phyloP scores from a whole-genome alignment of 2,113 vertebrate species.

The Gymnobelideus leadbeateri region DNA sequence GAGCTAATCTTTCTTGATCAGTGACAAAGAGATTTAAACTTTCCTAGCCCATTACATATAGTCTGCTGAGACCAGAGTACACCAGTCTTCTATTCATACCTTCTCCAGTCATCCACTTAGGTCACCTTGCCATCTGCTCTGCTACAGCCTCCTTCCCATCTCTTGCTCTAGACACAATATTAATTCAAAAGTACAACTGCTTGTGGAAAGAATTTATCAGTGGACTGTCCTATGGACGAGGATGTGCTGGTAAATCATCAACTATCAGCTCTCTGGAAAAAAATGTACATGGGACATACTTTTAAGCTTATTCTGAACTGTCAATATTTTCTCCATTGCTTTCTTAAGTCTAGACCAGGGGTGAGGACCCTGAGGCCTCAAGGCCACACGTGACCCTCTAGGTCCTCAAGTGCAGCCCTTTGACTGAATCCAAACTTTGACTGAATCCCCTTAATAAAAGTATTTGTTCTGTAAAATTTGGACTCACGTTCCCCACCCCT shows the following conservation, averaged over 20 bases:
- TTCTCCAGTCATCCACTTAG: neutral
- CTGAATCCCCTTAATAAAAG: too few species aligned
- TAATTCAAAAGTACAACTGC: neutral
- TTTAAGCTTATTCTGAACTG: neutral
- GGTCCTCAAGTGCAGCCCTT: too few species aligned
- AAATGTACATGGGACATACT: neutral
- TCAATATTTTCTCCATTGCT: neutral
- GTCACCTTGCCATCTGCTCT: neutral
- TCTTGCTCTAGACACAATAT: neutral
- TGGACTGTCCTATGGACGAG: neutral
- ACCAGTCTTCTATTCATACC: neutral
- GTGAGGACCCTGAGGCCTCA: too few species aligned
- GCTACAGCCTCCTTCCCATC: neutral
- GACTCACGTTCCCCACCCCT: too few species aligned
- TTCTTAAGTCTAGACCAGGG: neutral
- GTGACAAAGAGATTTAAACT: neutral
- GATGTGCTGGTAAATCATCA: neutral
- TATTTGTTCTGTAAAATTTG: too few species aligned
- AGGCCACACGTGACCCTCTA: too few species aligned
- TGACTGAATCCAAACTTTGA: too few species aligned
- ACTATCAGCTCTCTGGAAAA: neutral
- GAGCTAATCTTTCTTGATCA: neutral
- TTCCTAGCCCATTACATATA: neutral
- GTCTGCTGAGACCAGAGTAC: neutral
- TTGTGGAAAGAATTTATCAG: neutral